phyloP scores from a whole-genome alignment of 2,113 vertebrate genomes.

The Pomatostomus ruficeps region DNA sequence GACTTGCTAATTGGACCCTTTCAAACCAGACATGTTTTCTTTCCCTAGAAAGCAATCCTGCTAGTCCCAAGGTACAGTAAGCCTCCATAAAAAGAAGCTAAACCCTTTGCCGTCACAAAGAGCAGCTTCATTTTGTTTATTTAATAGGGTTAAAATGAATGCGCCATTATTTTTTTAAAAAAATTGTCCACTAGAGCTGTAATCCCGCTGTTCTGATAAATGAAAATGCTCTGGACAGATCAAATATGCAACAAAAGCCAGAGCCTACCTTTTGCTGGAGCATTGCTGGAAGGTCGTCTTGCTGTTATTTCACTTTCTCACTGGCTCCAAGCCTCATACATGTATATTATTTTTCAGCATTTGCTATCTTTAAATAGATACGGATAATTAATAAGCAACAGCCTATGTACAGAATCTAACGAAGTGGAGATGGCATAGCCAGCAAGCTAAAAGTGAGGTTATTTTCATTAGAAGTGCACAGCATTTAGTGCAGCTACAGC shows the following conservation, averaged over 20 bases:
- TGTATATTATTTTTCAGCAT: not conserved
- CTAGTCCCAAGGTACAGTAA: not conserved
- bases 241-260: not conserved
- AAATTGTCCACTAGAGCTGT: not conserved
- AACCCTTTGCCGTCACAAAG: not conserved
- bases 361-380: not conserved
- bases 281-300: not conserved
- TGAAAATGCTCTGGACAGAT: not conserved
- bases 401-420: not conserved
- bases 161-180: not conserved
- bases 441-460: not conserved
- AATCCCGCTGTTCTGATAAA: constrained; percentile 1
- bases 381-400: not conserved
- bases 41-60: not conserved
- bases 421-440: not conserved
- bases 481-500: not conserved
- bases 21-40: not conserved
- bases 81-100: not conserved
- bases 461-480: not conserved
- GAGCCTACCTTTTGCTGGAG: not conserved
- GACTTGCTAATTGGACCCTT: not conserved
- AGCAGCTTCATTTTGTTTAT: not conserved
- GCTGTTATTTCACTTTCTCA: not conserved
- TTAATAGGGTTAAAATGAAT: not conserved
- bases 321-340: not conserved